Percentiles rank a stretch among this genome's conserved stretches.
phyloP scores from a whole-genome alignment of 1,140 invertebrate species.

The Scaptodrosophila lebanonensis region DNA sequence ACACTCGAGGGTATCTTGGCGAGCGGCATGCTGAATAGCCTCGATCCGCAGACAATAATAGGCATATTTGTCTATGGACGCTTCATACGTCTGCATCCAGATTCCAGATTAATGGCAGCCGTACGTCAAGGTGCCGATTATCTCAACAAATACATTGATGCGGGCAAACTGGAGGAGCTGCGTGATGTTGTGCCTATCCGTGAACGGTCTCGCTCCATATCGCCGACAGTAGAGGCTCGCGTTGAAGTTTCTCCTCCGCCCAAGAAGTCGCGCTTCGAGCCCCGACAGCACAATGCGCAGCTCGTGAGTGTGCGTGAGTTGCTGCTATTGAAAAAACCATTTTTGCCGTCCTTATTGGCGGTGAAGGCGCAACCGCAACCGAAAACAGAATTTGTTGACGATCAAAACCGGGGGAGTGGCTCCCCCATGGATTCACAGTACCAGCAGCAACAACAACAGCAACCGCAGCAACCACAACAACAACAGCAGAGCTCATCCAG shows the following conservation, averaged over 20 bases:
- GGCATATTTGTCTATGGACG: slow-evolving; percentile 84
- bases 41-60: slow-evolving; percentile 86
- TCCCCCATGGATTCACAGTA: slow-evolving; percentile 47
- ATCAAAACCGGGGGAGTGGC: slow-evolving; percentile 18
- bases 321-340: slow-evolving; percentile 61
- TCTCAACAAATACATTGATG: slow-evolving; percentile 85
- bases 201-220: slow-evolving; percentile 77
- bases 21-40: slow-evolving; percentile 79
- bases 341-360: slow-evolving; percentile 53
- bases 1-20: slow-evolving; percentile 83
- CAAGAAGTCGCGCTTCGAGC: slow-evolving; percentile 67
- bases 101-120: slow-evolving; percentile 84
- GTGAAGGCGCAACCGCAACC: slow-evolving; percentile 60
- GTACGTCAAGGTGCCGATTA: slow-evolving; percentile 86
- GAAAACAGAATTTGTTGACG: slow-evolving; percentile 57
- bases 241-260: slow-evolving; percentile 51
- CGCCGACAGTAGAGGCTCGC: slow-evolving; percentile 58
- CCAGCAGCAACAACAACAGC: slow-evolving; percentile 12
- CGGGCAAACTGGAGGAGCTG: slow-evolving; percentile 87
- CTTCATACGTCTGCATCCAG: slow-evolving; percentile 85
- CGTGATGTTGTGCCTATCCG: slow-evolving; percentile 83
- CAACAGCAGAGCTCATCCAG: slow-evolving; percentile 12
- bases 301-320: slow-evolving; percentile 65
- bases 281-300: slow-evolving; percentile 67
- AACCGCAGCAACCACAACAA: slow-evolving; percentile 26